Base-by-base conservation (phyloP, 2,797 vertebrate species). In the Pangasius mekongensis region DNA sequence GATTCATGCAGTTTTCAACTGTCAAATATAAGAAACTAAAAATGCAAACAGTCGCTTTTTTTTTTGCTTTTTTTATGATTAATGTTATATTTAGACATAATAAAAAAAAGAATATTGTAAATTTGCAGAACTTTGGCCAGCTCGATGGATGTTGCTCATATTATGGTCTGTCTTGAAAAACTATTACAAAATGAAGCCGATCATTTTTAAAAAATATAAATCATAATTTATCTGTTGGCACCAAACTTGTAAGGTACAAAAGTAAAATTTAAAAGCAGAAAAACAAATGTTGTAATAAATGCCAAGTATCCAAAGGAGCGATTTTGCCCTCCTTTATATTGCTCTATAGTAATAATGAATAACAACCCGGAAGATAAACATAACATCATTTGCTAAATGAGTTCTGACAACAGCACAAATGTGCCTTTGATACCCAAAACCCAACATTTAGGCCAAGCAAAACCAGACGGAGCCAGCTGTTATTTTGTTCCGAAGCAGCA, bases 371-470 rank as follows among this genome's bases (percentile, higher is more conserved):
- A 83, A 90, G 64, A 89, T 83, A 89, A 89, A 83, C 87, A 86
- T 78, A 86, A 88, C 58, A 86, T 81, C 84, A 52, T 87, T 73
- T 69, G 58, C 85, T 78, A 91, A 88, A 91, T 54, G 81, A 87
- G 78, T 39, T 69, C 67, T 87, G 83, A 89, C 87, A 87, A 89
- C 89, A 60, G 89, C 89, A 90, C 67, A 91, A 87, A 90, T 90
- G 71, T 67, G 60, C 81, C 84, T 90, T 87, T 90, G 83, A 90
- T 86, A 91, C 85, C 64, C 84, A 82, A 90, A 91, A 83, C 85
- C 85, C 77, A 76, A 87, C 85, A 24, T 91, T 91, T 83, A 71
- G 74, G 87, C 82, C 82, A 85, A 88, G 64, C 82, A 76, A 89
- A 81, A 84, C 54, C 87, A 88, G 89, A 83, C 80, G 22, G 71